Percentiles rank a stretch among this genome's conserved stretches.
phyloP scores from a whole-genome alignment of 2,113 vertebrate species.

The Cephalopterus ornatus region DNA sequence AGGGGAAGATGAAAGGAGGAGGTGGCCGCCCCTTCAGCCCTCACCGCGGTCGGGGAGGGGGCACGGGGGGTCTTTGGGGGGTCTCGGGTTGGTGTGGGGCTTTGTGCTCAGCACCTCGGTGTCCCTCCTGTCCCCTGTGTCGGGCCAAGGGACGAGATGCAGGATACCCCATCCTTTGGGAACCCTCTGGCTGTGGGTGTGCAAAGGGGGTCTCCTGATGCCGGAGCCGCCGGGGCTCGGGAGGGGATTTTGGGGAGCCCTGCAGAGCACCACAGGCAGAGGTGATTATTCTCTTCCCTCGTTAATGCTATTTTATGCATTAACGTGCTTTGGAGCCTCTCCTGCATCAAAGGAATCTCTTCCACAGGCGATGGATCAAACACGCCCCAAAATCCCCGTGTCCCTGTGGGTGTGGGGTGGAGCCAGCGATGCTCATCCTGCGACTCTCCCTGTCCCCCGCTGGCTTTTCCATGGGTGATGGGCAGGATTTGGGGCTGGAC shows the following conservation, averaged over 20 bases:
- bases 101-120: neutral
- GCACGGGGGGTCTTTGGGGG: rapidly evolving
- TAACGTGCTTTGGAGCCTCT: neutral
- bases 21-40: neutral
- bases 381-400: neutral
- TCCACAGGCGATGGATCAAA: neutral
- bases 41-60: rapidly evolving
- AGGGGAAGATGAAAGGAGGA: neutral
- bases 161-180: neutral
- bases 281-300: neutral
- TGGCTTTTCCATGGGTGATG: neutral
- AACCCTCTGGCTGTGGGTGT: neutral
- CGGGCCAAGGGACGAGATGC: neutral
- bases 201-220: rapidly evolving
- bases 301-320: neutral
- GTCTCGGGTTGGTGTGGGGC: neutral
- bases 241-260: neutral
- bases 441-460: neutral
- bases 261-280: rapidly evolving
- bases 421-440: neutral
- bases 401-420: neutral
- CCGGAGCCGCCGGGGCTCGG: rapidly evolving
- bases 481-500: neutral
- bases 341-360: neutral
- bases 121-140: neutral